Conservation (phyloP, 2,113 vertebrate species). For the Gorsachius goisagi region DNA sequence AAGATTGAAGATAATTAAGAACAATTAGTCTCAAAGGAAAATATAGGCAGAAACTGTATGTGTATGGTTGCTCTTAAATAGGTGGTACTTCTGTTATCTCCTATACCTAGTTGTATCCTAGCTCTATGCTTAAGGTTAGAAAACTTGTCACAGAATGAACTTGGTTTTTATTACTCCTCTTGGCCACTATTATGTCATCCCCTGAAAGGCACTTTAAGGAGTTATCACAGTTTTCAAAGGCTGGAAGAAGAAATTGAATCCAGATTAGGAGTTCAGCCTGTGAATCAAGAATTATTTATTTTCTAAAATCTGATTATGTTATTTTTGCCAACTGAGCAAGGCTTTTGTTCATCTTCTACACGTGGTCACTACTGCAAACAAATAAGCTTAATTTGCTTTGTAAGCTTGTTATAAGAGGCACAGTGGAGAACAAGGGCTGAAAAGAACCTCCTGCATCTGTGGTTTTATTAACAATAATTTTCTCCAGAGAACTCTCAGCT, state of each 20-base stretch:
- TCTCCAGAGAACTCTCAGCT: constrained; percentile 56
- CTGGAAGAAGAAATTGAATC: background rate
- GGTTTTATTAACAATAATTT: constrained; percentile 69
- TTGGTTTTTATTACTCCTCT: background rate
- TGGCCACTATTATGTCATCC: background rate
- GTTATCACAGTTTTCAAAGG: background rate
- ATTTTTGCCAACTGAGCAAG: constrained; percentile 13
- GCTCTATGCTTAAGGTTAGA: background rate
- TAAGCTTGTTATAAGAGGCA: constrained; percentile 47
- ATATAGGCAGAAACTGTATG: background rate
- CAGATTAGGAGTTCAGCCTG: background rate
- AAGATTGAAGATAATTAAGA: background rate
- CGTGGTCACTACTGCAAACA: constrained; percentile 33
- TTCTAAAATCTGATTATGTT: constrained; percentile 29
- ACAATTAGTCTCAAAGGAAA: background rate
- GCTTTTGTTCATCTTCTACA: constrained; percentile 29
- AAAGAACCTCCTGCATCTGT: constrained; percentile 56
- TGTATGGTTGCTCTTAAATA: background rate
- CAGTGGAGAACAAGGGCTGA: constrained; percentile 21
- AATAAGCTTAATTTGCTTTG: constrained; percentile 52
- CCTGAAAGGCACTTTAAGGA: background rate
- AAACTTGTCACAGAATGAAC: background rate
- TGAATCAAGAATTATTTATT: constrained; percentile 11
- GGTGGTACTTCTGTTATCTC: background rate
- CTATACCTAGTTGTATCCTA: background rate